A percentile compares a stretch with the other conserved stretches of the same genome.
Conservation (phyloP, 2,888 invertebrate genomes). For the Torymus texanus region DNA sequence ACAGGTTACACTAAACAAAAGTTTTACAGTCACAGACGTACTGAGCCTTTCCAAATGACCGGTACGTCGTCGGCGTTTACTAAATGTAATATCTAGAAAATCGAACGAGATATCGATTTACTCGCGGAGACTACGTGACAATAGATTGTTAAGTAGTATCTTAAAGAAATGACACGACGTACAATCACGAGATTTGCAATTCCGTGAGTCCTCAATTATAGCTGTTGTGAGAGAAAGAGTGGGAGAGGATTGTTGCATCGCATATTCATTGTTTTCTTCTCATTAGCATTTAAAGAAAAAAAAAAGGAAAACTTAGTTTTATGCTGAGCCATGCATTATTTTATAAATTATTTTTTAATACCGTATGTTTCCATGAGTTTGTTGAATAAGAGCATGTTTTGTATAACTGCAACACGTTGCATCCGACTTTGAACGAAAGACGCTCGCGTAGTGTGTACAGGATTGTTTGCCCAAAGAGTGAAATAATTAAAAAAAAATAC, state of each 20-base stretch:
- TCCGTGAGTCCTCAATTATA: conserved; percentile 46
- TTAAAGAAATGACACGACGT: conserved; percentile 45
- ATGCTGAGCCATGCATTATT: conserved; percentile 37
- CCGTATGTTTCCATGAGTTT: conserved; percentile 16
- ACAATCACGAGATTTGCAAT: conserved; percentile 52
- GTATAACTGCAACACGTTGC: conserved; percentile 20
- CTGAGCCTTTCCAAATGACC: conserved; percentile 15
- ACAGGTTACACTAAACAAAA: conserved; percentile 50
- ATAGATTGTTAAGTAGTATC: conserved; percentile 53
- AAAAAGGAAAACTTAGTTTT: conserved; percentile 12
- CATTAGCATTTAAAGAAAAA: conserved; percentile 19
- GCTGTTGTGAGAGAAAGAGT: conserved; percentile 37
- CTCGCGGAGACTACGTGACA: conserved; percentile 42
- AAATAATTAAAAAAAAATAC: neutral
- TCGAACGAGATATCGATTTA: conserved; percentile 25
- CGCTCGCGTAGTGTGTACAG: conserved; percentile 31
- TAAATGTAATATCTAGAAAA: conserved; percentile 40
- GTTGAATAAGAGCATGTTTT: conserved; percentile 30
- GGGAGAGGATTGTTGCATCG: conserved; percentile 37
- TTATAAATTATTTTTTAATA: conserved; percentile 43
- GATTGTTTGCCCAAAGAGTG: conserved; percentile 49
- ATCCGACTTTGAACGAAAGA: conserved; percentile 29
- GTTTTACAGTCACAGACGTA: conserved; percentile 31
- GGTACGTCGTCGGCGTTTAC: conserved; percentile 21
- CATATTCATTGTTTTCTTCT: conserved; percentile 31